Evolutionary conservation across 2,888 invertebrate species (phyloP).

Genomic region (Micoletzkya japonica): DNA sequence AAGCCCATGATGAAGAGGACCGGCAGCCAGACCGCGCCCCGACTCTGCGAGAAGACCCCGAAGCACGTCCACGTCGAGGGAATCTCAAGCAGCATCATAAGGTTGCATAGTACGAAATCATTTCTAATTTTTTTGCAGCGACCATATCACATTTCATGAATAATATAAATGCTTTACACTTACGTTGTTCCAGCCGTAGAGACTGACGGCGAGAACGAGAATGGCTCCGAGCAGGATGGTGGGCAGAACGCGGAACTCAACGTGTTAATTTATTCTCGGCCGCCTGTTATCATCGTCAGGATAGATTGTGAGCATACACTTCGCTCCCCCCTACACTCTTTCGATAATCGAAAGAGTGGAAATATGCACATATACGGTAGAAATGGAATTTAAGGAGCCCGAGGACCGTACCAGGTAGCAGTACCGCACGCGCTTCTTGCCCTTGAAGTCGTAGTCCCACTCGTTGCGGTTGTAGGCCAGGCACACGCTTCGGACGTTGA

Average conservation of each 20-base stretch:
- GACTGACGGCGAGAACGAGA: constrained; percentile 10
- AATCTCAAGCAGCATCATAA: constrained; percentile 1
- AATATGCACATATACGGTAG: not conserved
- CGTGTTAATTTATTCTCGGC: not conserved
- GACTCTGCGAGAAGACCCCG: constrained; percentile 23
- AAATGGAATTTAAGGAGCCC: not conserved
- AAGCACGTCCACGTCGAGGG: constrained; percentile 21
- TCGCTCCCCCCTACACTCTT: not conserved
- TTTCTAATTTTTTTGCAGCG: not conserved
- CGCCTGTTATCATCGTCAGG: not conserved
- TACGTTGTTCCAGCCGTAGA: constrained; percentile 23
- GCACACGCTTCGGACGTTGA: not conserved
- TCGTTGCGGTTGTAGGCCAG: constrained; percentile 19
- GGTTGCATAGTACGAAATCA: not conserved
- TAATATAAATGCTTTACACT: not conserved
- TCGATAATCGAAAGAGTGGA: not conserved
- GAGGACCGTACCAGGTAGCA: not conserved
- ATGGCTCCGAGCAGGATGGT: not conserved
- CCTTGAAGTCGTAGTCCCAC: constrained; percentile 21
- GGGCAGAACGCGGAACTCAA: constrained; percentile 21
- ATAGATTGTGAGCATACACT: not conserved
- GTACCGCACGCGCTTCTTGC: not conserved
- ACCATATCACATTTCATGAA: not conserved
- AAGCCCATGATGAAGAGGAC: constrained; percentile 5
- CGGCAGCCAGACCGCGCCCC: constrained; percentile 16